These are phyloP conservation scores for Mugil cephalus DNA, from an alignment of 2,113 vertebrate species.

Conservation along the genomic window DNA sequence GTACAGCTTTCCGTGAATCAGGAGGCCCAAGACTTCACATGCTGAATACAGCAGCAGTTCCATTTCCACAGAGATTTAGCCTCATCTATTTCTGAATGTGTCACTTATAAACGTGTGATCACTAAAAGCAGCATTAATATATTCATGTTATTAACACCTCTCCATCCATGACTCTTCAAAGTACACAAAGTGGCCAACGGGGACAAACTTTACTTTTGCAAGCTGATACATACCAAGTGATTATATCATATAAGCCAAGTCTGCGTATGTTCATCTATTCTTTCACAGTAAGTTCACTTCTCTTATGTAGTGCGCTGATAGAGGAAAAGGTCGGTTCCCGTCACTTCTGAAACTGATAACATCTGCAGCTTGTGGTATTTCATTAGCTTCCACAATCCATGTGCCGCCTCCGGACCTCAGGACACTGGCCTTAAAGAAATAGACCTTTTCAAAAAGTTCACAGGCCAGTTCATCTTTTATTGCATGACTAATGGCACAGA, in stretches of 20 bases:
- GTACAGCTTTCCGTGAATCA: slow-evolving; percentile 62
- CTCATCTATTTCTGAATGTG: too few species aligned
- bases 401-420: too few species aligned
- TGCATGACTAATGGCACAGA: slow-evolving; percentile 3
- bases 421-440: slow-evolving; percentile 41
- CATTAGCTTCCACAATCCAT: slow-evolving; percentile 63
- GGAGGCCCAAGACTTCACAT: slow-evolving; percentile 40
- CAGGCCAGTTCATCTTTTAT: slow-evolving; percentile 63
- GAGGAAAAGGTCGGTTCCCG: not conserved
- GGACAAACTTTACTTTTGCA: slow-evolving; percentile 59
- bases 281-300: slow-evolving; percentile 65
- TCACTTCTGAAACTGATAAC: slow-evolving; percentile 22
- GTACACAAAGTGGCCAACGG: slow-evolving; percentile 69
- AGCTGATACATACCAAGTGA: slow-evolving; percentile 72
- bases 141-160: slow-evolving; percentile 51
- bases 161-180: slow-evolving; percentile 48
- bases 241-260: slow-evolving; percentile 74
- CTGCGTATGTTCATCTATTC: slow-evolving; percentile 69
- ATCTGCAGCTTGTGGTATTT: slow-evolving; percentile 11
- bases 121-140: not conserved
- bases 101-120: not conserved
- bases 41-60: not conserved
- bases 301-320: slow-evolving; percentile 64
- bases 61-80: too few species aligned
- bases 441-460: slow-evolving; percentile 43